phyloP scores from a whole-genome alignment of 2,888 invertebrate species.

The Pseudanteris insignis region DNA sequence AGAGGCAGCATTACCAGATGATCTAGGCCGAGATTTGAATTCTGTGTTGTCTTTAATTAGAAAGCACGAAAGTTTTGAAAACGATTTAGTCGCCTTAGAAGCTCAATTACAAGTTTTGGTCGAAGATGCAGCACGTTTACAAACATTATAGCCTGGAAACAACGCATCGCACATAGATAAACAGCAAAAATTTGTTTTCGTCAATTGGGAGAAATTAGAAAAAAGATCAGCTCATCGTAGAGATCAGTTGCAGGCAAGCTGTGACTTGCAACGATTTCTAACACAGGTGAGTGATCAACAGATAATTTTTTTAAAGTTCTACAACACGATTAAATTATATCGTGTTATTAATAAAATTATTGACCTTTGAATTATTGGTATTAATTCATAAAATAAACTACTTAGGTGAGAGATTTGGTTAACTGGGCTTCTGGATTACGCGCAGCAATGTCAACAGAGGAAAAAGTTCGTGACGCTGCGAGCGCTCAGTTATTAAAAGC shows the following conservation, averaged over 20 bases:
- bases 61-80: slow-evolving; percentile 92
- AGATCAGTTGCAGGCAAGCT: slow-evolving; percentile 84
- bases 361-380: not conserved
- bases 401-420: slow-evolving; percentile 86
- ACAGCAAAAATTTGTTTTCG: slow-evolving; percentile 85
- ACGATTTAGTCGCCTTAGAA: slow-evolving; percentile 90
- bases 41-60: slow-evolving; percentile 84
- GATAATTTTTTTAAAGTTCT: too few relatives aligned
- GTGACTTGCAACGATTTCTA: slow-evolving; percentile 88
- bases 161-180: slow-evolving; percentile 90
- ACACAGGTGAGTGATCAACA: slow-evolving; percentile 75
- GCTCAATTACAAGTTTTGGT: slow-evolving; percentile 90
- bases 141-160: slow-evolving; percentile 87
- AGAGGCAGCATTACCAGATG: slow-evolving; percentile 83
- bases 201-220: slow-evolving; percentile 88
- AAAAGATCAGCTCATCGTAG: slow-evolving; percentile 82
- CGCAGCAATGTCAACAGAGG: slow-evolving; percentile 80
- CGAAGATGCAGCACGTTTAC: slow-evolving; percentile 90
- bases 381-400: slow-evolving; percentile 1
- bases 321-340: too few relatives aligned
- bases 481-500: slow-evolving; percentile 83
- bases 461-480: slow-evolving; percentile 83
- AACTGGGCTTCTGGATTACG: slow-evolving; percentile 87
- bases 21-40: slow-evolving; percentile 84
- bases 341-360: too few relatives aligned